Base-by-base conservation (phyloP, 2,797 vertebrate genomes). In the Sus cebifrons region DNA sequence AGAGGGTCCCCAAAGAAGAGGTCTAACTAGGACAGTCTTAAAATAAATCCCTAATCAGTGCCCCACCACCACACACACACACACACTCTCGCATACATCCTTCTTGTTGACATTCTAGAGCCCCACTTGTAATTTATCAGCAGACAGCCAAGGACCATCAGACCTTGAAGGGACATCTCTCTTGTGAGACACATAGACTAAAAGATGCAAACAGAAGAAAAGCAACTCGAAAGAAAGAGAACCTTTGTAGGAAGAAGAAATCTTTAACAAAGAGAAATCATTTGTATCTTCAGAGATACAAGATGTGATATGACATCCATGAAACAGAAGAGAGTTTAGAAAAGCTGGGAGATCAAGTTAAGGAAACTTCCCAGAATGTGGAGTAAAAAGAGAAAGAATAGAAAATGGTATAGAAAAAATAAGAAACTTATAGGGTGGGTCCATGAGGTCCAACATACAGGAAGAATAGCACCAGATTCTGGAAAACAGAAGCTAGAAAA, bases 351-450 rank as follows among this genome's bases (percentile, higher is more conserved):
- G 23, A 49, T 56, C 25, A 88, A 95, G 10, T 64, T 87, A 94
- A 67, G 74, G 49, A 81, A 85, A 71, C 70, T 70, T 86, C 29
- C 27, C 12, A 94, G 52, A 62, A 91, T 52, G 49, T 68, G 10
- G n/a, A 71, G 25, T 83, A 83, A 89, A 77, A 91, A 64, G 54
- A 95, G 12, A 75, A 94, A 95, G 18, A 65, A 62, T 21, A 92
- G 15, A 60, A 84, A 73, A 49, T 36, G 44, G 25, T 36, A 58
- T 6, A 84, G 68, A 44, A 78, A 74, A 44, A 29, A 36, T 1
- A 89, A 83, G 36, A 83, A 44, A 86, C 40, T 27, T 52, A 13
- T 10, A 73, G 44, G 56, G 79, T 78, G 40, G 60, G 12, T n/a
- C 27, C 11, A 40, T 29, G 44, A 71, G 9, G 7, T 49, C 15